Evolutionary conservation across 2,888 invertebrate genomes (phyloP), one percentile per base, ranked within the genome.

Genomic region (Dolomedes plantarius): DNA sequence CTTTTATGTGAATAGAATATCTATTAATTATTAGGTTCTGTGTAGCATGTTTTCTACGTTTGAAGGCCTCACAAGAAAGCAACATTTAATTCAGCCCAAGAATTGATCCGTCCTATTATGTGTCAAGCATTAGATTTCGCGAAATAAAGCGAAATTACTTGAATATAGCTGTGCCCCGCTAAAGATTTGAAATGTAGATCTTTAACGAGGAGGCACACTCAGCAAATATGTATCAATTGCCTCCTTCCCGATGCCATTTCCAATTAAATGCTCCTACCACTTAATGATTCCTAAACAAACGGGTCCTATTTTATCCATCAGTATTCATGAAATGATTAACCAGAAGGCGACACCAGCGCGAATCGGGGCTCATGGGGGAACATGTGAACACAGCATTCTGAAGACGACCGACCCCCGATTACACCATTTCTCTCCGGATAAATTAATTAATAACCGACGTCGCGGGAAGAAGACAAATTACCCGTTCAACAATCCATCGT

Each of bases 381-480:
- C 64, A 64, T 29, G 36, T 11, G 41, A 32, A 68, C 41, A 73
- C 73, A 32, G 36, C 16, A 56, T 68, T 39, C 31, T 50, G 29
- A 56, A 50, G 16, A 28, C 6, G 29, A 50, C 72, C 28, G 2
- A 2, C 23, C 46, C 31, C 16, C 36, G 67, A 36, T 31, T 19
- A 67, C 36, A 67, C 32, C 32, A 6, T 67, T 29, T 29, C 32
- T 29, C 27, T 41, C 41, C 69, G 62, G 75, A 71, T 76, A 82
- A 82, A 82, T 82, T 82, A 82, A 82, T 82, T 82, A 82, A 82
- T 82, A 82, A 76, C 76, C 28, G 71, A 65, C 82, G 62, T 74
- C 28, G 64, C 16, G 64, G 75, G 69, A 76, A 41, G 75, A 82
- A 75, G 75, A 75, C 71, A 82, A 82, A 75, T 71, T 67, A 75